These are phyloP conservation scores for Siniperca knerii DNA, from an alignment of 2,113 vertebrate species.

Conservation along the genomic window DNA sequence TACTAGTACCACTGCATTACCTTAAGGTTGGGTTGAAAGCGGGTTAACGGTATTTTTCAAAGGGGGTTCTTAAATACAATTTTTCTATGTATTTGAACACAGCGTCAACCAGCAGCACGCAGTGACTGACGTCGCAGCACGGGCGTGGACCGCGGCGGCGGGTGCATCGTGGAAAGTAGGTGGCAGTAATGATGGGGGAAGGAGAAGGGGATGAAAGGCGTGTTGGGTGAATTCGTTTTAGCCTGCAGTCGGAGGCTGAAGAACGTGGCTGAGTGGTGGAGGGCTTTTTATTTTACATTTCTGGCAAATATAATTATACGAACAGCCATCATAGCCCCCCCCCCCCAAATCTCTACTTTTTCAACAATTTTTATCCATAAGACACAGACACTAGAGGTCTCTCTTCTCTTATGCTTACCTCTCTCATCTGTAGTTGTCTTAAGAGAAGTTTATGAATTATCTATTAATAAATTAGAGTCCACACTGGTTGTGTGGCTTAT, in stretches of 20 bases:
- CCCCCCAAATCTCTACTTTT: constrained; percentile 1
- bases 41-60: background rate
- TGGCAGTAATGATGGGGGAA: constrained; percentile 75
- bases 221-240: constrained; percentile 43
- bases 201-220: constrained; percentile 54
- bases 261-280: constrained; percentile 19
- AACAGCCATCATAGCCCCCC: background rate
- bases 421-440: constrained; percentile 19
- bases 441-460: constrained; percentile 21
- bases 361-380: background rate
- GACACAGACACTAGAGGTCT: constrained; percentile 52
- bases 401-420: constrained; percentile 1
- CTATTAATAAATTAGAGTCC: background rate
- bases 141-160: constrained; percentile 79
- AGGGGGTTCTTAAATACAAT: fast-evolving
- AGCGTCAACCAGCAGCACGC: constrained; percentile 49
- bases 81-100: constrained; percentile 1
- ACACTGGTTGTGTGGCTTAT: constrained; percentile 34
- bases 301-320: background rate
- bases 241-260: background rate
- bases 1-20: too few relatives aligned
- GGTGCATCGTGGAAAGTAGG: constrained; percentile 73
- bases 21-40: background rate
- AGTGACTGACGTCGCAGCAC: constrained; percentile 73
- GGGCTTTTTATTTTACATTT: background rate